Percentiles rank a stretch among this genome's conserved stretches.
Evolutionary conservation across 2,113 vertebrate species (phyloP).

Genomic region (Anolis carolinensis): DNA sequence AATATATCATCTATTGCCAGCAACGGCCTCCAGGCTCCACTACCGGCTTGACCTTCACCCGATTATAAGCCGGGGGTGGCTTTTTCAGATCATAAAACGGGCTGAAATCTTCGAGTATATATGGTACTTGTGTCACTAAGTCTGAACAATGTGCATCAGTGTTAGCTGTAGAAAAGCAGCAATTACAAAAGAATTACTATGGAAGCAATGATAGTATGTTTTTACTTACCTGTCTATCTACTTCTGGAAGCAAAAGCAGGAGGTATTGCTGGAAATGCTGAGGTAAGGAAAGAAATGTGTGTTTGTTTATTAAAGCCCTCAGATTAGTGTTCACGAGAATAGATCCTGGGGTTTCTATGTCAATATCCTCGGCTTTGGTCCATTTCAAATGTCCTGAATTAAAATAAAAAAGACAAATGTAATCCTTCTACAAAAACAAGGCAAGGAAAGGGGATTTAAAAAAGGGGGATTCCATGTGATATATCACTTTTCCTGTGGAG

Average conservation of each 20-base stretch:
- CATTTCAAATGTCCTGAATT: conserved; percentile 86
- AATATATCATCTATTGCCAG: no score
- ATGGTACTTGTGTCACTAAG: conserved; percentile 12
- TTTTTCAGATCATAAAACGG: no score
- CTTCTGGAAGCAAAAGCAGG: conserved; percentile 87
- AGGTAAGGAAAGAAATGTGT: conserved; percentile 88
- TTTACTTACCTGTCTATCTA: conserved; percentile 86
- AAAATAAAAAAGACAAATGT: conserved; percentile 69
- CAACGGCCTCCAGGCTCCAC: no score
- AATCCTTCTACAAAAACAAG: conserved; percentile 62
- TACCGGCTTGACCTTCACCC: no score
- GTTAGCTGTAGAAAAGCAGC: conserved; percentile 28
- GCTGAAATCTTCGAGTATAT: no score
- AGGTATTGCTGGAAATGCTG: conserved; percentile 88
- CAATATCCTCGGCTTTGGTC: conserved; percentile 90
- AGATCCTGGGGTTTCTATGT: conserved; percentile 89
- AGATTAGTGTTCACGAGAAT: conserved; percentile 90
- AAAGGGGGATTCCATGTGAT: conserved; percentile 18
- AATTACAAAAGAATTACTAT: conserved; percentile 29
- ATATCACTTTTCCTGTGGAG: conserved; percentile 22
- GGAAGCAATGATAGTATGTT: conserved; percentile 41
- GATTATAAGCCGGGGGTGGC: no score
- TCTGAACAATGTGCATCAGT: conserved; percentile 14
- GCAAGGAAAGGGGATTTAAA: not conserved
- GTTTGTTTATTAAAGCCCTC: conserved; percentile 90